Base-by-base conservation (phyloP, 1,140 invertebrate species). In the Trachelipus rathkii region DNA sequence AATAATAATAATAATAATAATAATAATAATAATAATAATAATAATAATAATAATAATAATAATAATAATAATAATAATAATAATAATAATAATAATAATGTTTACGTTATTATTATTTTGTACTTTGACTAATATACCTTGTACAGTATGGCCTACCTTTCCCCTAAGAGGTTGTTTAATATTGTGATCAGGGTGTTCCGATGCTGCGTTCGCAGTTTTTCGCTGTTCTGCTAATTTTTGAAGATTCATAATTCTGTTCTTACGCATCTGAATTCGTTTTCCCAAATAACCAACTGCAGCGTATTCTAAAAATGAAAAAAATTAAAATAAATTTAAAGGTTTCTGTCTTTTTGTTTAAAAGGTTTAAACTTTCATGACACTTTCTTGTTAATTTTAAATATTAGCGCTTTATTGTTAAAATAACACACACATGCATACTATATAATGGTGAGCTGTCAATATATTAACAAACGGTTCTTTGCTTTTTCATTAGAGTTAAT, bases 201-300 rank as follows among this genome's bases (percentile, higher is more conserved):
- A 44, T 43, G 79, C 75, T 13, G 50, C 50, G 19, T 60, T 60
- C 50, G 19, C 50, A 4, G 71, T 82, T 85, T 94, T 94, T 87
- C 94, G 94, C 85, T 95, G 92, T 82, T 94, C 92, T 78, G 92
- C 92, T 85, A 95, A 91, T 86, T 95, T 95, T 85, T 95, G 92
- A 79, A 93, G 90, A 73, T 91, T 91, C 83, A 92, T 87, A 85
- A 93, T 93, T 81, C 93, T 89, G 86, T 94, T 94, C 87, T 95
- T 95, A 82, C 94, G 88, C 94, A 96, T 96, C 85, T 95, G 93
- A 85, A 96, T 95, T 85, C 94, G 88, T 88, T 96, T 96, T 78
- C 94, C 94, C 91, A 96, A 94, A 86, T 96, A 96, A 81, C 95
- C 95, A 78, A 96, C 95, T 72, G 93, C 94, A 75, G 94, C 95